Conservation (phyloP, 2,797 vertebrate species). For the Sebastes nivosus region DNA sequence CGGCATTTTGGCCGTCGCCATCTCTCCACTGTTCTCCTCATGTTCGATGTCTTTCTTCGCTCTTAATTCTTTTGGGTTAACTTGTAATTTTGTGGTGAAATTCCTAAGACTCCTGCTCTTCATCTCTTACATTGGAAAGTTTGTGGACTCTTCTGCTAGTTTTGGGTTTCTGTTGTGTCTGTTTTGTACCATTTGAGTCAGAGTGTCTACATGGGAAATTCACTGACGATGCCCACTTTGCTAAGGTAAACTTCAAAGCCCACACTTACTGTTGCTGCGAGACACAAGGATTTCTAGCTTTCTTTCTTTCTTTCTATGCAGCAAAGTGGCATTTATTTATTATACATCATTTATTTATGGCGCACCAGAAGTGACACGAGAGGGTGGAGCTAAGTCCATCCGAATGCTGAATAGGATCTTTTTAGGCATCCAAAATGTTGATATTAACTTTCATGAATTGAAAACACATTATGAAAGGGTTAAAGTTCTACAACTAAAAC, state of each 20-base stretch:
- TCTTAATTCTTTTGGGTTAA: not conserved
- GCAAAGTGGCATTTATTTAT: not conserved
- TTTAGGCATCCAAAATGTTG: too few species aligned
- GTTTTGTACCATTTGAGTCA: not conserved
- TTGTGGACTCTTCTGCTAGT: not conserved
- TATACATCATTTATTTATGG: too few species aligned
- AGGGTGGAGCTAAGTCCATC: too few species aligned
- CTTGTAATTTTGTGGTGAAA: not conserved
- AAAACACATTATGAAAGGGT: too few species aligned
- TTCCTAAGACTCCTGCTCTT: not conserved
- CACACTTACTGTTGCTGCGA: not conserved
- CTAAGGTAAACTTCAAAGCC: not conserved
- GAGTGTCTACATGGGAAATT: not conserved
- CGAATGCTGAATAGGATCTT: too few species aligned
- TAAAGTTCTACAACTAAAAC: too few species aligned
- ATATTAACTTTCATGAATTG: too few species aligned
- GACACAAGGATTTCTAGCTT: not conserved
- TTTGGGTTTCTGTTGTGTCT: not conserved
- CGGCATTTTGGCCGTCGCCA: not conserved
- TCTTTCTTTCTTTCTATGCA: not conserved
- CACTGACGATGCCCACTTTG: not conserved
- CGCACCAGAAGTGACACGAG: too few species aligned
- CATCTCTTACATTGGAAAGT: not conserved
- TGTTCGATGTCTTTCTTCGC: not conserved
- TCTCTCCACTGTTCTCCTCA: conserved; percentile 21